Percentiles rank a stretch among this genome's conserved stretches.
These are phyloP conservation scores for Aviceda leuphotes DNA, from an alignment of 2,797 vertebrate genomes.

Conservation along the genomic window DNA sequence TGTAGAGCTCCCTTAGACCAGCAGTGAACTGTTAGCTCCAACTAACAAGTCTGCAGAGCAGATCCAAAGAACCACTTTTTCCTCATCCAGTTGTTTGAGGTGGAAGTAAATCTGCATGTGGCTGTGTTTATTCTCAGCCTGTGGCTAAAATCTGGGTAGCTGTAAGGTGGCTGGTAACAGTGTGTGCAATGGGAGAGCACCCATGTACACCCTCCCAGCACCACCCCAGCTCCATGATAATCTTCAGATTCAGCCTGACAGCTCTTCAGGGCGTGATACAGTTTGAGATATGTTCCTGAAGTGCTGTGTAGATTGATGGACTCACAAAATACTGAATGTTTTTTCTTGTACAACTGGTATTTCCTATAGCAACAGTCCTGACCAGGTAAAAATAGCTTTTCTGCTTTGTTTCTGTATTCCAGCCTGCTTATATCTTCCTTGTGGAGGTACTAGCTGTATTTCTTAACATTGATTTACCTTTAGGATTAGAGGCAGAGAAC, in stretches of 20 bases:
- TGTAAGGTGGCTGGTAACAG: background rate
- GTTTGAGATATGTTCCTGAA: background rate
- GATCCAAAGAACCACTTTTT: rapidly evolving
- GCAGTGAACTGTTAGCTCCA: background rate
- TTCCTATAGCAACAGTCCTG: background rate
- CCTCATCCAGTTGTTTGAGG: background rate
- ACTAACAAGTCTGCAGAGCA: background rate
- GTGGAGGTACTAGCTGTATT: background rate
- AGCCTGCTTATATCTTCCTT: background rate
- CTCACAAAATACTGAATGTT: background rate
- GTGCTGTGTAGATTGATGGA: background rate
- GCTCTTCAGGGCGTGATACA: background rate
- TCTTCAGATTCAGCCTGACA: background rate
- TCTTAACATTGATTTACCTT: background rate
- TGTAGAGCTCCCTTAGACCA: background rate
- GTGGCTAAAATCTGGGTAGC: background rate
- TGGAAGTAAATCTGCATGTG: background rate
- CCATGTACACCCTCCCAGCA: rapidly evolving
- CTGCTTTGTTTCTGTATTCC: background rate
- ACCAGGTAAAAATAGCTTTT: background rate
- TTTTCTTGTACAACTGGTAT: background rate
- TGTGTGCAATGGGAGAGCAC: background rate
- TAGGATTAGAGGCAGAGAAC: background rate
- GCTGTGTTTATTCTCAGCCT: background rate
- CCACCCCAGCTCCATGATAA: background rate